Evolutionary conservation across 2,113 vertebrate genomes (phyloP), one percentile per base, ranked within the genome.

Genomic region (Solea solea): DNA sequence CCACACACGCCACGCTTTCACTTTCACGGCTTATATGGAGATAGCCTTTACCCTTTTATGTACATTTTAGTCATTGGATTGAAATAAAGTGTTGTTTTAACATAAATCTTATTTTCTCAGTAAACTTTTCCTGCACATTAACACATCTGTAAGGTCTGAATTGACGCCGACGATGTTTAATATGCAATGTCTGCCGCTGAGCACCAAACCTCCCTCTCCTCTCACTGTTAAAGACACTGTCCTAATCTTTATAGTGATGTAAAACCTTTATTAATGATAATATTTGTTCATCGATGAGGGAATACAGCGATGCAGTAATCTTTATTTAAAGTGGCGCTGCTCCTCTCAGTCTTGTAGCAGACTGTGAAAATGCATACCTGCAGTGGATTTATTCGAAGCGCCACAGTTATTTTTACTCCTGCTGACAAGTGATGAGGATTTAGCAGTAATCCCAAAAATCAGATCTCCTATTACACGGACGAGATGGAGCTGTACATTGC

Each of bases 351-450:
- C n/a, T n/a, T n/a, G 21, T 2, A 25, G 40, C 61, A 59, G 67
- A 76, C 60, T 52, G 72, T 78, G 75, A 81, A 81, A 81, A 64
- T 74, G n/a, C 72, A 76, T 79, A 78, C 64, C 65, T 82, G 64
- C 49, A 56, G 62, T 67, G 70, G 79, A 83, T 85, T 83, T 83
- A 69, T 73, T 58, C 74, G 57, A 13, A 13, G 83, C 73, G 69
- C 81, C 85, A 57, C 75, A 72, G 85, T 85, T 86, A 86, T 90
- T 91, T 85, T 81, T 86, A 72, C 85, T 81, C 75, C 84, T 86
- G 86, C 82, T 86, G 88, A 87, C 74, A 82, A 64, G 83, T 44
- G 41, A 72, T 16, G 80, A 88, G 71, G 81, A 84, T 53, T 87
- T 74, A 83, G 68, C 46, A 2, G 46, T 84, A 85, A 91, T 88